Base-by-base conservation (phyloP, 2,113 vertebrate species). In the Rallus limicola region DNA sequence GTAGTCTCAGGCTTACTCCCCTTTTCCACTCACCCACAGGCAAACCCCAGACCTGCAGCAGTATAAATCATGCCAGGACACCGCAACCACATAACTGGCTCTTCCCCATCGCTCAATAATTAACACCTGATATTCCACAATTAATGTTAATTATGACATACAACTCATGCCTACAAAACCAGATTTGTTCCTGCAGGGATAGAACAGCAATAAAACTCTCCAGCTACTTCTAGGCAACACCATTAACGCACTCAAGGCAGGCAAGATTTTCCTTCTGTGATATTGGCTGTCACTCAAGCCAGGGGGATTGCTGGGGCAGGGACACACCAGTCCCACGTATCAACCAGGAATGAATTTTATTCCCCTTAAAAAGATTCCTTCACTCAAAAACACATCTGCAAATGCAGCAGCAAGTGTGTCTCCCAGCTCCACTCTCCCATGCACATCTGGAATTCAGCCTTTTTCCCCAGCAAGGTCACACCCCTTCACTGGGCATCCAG, bases 281-380 rank as follows among this genome's bases (percentile, higher is more conserved):
- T 20, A 38, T 33, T 29, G 0, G 0, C 62, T 8, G 5, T 7
- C 28, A 3, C 24, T 34, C 1, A 0, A n/a, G 26, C 38, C 1
- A 0, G 20, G 15, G 38, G 20, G 44, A 65, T 31, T 6, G 5
- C 33, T 10, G 29, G 44, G 17, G 33, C 53, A 36, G 62, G 33
- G 62, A 23, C 26, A 6, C 26, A 23, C 36, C 16, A n/a, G 9
- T 34, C 23, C 31, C 87, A 34, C 2, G 0, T 0, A 9, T 16
- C 4, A 34, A 11, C 5, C 1, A 0, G 24, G 31, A 25, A 46
- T 7, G 3, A 23, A 10, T 63, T 62, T 72, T 14, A 63, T 31
- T 82, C 40, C 18, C 48, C 15, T 71, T 8, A 9, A 69, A 52
- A 64, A 52, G 71, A 33, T 29, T 5, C 36, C 33, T 46, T 24